Percentiles rank a stretch among this genome's conserved stretches.
Conservation (phyloP, 2,797 vertebrate genomes). For the Ceyx erithaca region DNA sequence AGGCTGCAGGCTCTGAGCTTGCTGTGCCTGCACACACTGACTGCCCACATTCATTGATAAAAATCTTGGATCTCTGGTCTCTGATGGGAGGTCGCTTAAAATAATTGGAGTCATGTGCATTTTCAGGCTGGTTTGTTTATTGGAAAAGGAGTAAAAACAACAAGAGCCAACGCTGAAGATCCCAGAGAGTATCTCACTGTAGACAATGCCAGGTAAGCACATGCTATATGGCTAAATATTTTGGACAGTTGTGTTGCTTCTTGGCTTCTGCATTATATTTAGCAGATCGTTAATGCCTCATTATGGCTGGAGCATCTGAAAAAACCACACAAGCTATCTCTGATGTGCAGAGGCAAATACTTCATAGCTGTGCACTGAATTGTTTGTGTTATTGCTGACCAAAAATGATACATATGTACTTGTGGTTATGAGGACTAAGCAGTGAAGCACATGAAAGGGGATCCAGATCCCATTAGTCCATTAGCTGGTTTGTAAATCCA, state of each 20-base stretch:
- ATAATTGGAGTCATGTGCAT: neutral
- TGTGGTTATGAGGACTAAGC: neutral
- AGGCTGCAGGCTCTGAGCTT: neutral
- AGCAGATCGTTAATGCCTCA: constrained; percentile 24
- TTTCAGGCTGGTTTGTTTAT: constrained; percentile 73
- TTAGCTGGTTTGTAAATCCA: neutral
- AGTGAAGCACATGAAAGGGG: neutral
- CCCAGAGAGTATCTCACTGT: constrained; percentile 70
- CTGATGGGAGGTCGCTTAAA: neutral
- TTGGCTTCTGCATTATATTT: neutral
- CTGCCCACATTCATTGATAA: neutral
- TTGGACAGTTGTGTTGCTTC: neutral
- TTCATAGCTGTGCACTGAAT: neutral
- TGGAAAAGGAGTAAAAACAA: constrained; percentile 66
- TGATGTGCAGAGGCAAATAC: neutral
- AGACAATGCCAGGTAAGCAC: constrained; percentile 67
- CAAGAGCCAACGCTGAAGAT: constrained; percentile 57
- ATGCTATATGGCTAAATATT: neutral
- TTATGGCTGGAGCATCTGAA: neutral
- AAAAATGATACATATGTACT: neutral
- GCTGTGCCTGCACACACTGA: neutral
- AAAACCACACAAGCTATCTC: neutral
- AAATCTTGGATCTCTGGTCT: neutral
- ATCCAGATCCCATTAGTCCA: neutral
- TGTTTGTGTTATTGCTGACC: neutral